Percentiles rank a stretch among this genome's conserved stretches.
Conservation (phyloP, 2,797 vertebrate species). For the Tamandua tetradactyla region DNA sequence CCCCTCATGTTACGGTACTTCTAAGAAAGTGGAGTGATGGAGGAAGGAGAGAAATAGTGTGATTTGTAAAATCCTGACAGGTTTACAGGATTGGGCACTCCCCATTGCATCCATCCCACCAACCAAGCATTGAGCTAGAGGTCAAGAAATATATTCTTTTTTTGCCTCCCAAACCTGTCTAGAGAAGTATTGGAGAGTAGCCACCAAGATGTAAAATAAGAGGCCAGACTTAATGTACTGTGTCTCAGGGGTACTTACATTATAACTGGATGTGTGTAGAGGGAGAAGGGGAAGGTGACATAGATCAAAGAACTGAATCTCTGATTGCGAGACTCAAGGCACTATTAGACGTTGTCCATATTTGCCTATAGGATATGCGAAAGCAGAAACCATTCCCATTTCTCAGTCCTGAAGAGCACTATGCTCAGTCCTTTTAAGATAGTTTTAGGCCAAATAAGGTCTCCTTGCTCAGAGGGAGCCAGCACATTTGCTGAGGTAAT, state of each 20-base stretch:
- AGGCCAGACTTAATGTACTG: neutral
- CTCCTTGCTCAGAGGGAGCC: neutral
- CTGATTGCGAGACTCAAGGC: neutral
- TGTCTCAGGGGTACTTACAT: neutral
- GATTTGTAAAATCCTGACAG: neutral
- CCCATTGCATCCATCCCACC: neutral
- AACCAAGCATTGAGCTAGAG: neutral
- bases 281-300: neutral
- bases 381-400: neutral
- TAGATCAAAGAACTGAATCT: neutral
- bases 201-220: neutral
- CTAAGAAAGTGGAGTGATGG: neutral
- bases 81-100: neutral
- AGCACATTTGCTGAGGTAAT: neutral
- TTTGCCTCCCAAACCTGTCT: neutral
- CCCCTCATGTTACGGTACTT: neutral
- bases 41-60: neutral
- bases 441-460: neutral
- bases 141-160: neutral
- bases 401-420: neutral
- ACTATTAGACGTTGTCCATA: neutral
- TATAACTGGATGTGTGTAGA: neutral
- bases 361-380: neutral
- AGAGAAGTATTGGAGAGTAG: neutral
- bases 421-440: neutral